A percentile compares a stretch with the other conserved stretches of the same genome.
Conservation (phyloP, 2,888 invertebrate genomes). For the Eupithecia pulchellata region DNA sequence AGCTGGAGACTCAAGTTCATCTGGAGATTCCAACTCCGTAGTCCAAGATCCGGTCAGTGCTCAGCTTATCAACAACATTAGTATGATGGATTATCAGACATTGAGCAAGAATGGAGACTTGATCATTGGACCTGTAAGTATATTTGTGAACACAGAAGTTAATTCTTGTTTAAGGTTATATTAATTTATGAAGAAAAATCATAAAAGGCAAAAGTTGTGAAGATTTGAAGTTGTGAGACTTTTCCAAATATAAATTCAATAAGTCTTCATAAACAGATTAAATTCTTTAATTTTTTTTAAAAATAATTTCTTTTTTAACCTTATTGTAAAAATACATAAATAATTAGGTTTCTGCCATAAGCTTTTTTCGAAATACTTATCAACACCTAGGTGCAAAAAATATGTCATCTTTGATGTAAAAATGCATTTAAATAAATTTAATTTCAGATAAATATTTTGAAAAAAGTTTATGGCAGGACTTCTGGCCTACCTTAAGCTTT, state of each 20-base stretch:
- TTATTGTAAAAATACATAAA: too few relatives aligned
- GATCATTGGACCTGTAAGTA: conserved; percentile 73
- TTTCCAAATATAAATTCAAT: background rate
- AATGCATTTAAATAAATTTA: too few relatives aligned
- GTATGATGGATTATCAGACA: conserved; percentile 82
- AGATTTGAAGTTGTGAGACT: background rate
- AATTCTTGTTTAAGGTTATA: background rate
- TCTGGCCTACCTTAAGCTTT: too few relatives aligned
- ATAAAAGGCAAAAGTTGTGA: background rate
- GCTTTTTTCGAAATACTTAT: too few relatives aligned
- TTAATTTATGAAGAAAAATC: background rate
- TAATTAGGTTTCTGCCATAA: too few relatives aligned
- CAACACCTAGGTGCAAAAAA: too few relatives aligned
- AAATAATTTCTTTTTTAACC: too few relatives aligned
- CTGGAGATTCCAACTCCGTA: conserved; percentile 80
- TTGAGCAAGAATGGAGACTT: conserved; percentile 81
- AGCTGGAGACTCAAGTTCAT: conserved; percentile 80
- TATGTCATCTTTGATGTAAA: too few relatives aligned
- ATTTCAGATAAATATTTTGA: too few relatives aligned
- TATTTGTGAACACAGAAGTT: background rate
- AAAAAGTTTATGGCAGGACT: too few relatives aligned
- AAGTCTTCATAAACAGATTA: too few relatives aligned
- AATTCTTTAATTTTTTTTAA: too few relatives aligned
- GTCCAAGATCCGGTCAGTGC: conserved; percentile 83
- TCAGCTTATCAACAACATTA: conserved; percentile 83